Base-by-base conservation (phyloP, 2,113 vertebrate species). In the Athene noctua region DNA sequence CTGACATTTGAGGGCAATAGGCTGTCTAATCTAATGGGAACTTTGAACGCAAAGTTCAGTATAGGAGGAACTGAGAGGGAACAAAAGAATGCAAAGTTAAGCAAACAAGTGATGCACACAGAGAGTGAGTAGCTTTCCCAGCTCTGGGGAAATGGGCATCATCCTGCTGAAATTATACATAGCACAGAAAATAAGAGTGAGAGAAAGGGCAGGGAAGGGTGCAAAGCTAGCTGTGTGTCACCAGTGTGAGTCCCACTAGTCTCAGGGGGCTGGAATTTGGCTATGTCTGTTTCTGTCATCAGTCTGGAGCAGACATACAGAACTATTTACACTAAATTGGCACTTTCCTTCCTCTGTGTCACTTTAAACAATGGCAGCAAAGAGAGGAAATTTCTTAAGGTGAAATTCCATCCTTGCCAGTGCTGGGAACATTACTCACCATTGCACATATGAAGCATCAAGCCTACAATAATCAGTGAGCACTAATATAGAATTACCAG, bases 281-380 rank as follows among this genome's bases (percentile, higher is more conserved):
- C 38, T 58, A 0, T 54, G 29, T 73, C 25, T 91, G 7, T 87
- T 86, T 78, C 38, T 80, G 52, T 42, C 59, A 71, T 47, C 75
- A 86, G 40, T 51, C 42, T 82, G 49, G 19, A 58, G 40, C 47
- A 67, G 57, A 19, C 13, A 14, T 17, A 40, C 34, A 85, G 40
- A 72, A 12, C 14, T 46, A 49, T 38, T 80, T 80, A 26, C 6
- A 22, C 15, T 59, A 11, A 83, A 80, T 46, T 52, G 42, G 26
- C 26, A 30, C 9, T 73, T 94, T 73, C 42, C 67, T 94, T 96
- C 63, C 75, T 46, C 44, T 78, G 38, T 67, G 63, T 9, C 16
- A 32, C 46, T 90, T 73, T 19, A 93, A 96, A 96, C 88, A 93
- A 86, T 52, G 32, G 18, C 47, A 80, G 5, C 27, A 66, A 86